Evolutionary conservation across 2,888 invertebrate species (phyloP), one percentile per base, ranked within the genome.

Genomic region (Leucophenga maculata): DNA sequence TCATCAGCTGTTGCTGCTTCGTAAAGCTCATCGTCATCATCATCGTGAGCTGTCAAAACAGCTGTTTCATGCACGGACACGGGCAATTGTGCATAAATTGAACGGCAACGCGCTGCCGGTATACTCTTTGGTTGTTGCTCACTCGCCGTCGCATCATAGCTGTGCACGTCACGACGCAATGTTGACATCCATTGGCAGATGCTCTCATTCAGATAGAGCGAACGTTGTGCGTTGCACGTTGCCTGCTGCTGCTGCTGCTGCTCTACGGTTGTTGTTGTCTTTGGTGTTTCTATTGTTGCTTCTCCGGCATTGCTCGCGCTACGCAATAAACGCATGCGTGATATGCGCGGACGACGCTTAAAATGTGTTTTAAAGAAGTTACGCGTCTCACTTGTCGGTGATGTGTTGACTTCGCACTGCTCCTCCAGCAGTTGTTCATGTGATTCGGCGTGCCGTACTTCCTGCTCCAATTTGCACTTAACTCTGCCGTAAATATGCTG

Each of bases 131-230:
- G 86, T 77, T 84, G 82, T 69, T 80, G 80, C 44, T 77, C 76
- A 4, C 68, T 68, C 1, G 69, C 71, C 20, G 3, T 3, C 1
- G 46, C 81, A 70, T 83, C 81, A 16, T 88, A 88, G 71, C 79
- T 76, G 69, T 86, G 83, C 68, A 84, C 78, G 71, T 88, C 86
- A 74, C 76, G 75, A 69, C 88, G 86, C 75, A 88, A 75, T 78
- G 81, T 79, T 68, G 80, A 80, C 86, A 89, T 82, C 88, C 88
- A 88, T 55, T 85, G 82, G 68, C 87, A 85, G 69, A 87, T 82
- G 77, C 85, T 85, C 60, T 80, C 85, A 71, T 81, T 83, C 26
- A 86, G 74, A 70, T 79, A 86, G 11, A 86, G 70, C 65, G 72
- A 62, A 16, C 69, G 13, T n/a, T 44, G 20, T 32, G 8, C n/a